phyloP scores from a whole-genome alignment of 1,140 invertebrate genomes.

The Drosophila arizonae region DNA sequence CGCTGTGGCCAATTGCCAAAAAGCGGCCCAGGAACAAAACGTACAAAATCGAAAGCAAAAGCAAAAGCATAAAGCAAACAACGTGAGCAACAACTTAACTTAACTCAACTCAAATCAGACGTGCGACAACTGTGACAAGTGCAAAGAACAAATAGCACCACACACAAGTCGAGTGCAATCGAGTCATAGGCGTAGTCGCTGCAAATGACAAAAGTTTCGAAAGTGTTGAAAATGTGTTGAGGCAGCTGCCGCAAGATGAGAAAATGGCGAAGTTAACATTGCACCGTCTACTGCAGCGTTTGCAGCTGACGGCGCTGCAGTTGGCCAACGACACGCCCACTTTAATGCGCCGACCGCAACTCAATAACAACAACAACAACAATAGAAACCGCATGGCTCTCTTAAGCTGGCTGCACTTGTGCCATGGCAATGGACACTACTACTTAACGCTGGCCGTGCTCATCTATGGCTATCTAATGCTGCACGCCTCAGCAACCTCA shows the following conservation, averaged over 20 bases:
- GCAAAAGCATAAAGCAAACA: conserved; percentile 18
- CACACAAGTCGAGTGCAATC: background rate
- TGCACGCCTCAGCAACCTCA: conserved; percentile 58
- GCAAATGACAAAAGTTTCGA: conserved; percentile 73
- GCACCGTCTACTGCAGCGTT: conserved; percentile 67
- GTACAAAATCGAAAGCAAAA: background rate
- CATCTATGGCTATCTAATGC: conserved; percentile 73
- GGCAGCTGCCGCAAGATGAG: conserved; percentile 55
- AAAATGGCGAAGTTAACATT: conserved; percentile 77
- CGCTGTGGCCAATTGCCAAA: conserved; percentile 59
- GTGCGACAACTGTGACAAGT: conserved; percentile 25
- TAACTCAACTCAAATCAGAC: conserved; percentile 11
- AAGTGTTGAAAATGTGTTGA: conserved; percentile 57
- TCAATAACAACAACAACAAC: conserved; percentile 37
- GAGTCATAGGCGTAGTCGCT: conserved; percentile 20
- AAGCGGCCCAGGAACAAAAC: background rate
- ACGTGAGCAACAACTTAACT: conserved; percentile 1
- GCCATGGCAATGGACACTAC: conserved; percentile 57
- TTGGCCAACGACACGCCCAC: conserved; percentile 45
- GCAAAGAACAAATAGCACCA: conserved; percentile 16
- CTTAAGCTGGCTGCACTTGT: conserved; percentile 62
- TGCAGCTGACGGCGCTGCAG: conserved; percentile 64
- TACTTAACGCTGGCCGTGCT: conserved; percentile 60
- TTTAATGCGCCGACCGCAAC: conserved; percentile 34
- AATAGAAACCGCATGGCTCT: conserved; percentile 47